Base-by-base conservation (phyloP, 2,797 vertebrate species). In the Gambelia wislizenii region DNA sequence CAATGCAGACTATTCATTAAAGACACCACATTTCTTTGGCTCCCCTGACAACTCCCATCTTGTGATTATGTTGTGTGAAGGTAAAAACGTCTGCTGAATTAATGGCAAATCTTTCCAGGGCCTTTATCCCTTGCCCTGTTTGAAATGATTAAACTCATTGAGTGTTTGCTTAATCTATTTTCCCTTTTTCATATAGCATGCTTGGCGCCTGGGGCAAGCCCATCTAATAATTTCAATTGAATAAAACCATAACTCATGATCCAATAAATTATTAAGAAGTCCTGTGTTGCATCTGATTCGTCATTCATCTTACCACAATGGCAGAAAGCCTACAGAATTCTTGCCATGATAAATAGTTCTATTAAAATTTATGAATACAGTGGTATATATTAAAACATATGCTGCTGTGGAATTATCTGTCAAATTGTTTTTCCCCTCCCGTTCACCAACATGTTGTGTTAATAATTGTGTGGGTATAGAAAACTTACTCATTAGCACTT, bases 191-290 rank as follows among this genome's bases (percentile, higher is more conserved):
- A 93, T 95, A 93, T 86, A 95, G 93, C 93, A 92, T 87, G 85
- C 47, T 94, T 70, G 92, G 91, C 77, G 96, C 97, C 96, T 92
- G 84, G 91, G 95, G 96, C 95, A 97, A 97, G 95, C 94, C 96
- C 96, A 97, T 97, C 94, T 96, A 97, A 97, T 96, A 96, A 97
- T 98, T 97, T 96, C 95, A 96, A 94, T 97, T 96, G 96, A 96
- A 96, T 95, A 96, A 96, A 97, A 96, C 95, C 95, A 97, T 97
- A 97, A 97, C 96, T 97, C 96, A 97, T 95, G 97, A 97, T 94
- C 96, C 93, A 97, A 96, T 96, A 97, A 98, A 97, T 97, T 97
- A 96, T 97, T 97, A 97, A 97, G 91, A 92, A 96, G 88, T 84
- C 79, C 89, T 90, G 83, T 4, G 14, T 93, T 94, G 86, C 89